Conservation (phyloP, 2,888 invertebrate genomes). For the Odontocolon sp. region DNA sequence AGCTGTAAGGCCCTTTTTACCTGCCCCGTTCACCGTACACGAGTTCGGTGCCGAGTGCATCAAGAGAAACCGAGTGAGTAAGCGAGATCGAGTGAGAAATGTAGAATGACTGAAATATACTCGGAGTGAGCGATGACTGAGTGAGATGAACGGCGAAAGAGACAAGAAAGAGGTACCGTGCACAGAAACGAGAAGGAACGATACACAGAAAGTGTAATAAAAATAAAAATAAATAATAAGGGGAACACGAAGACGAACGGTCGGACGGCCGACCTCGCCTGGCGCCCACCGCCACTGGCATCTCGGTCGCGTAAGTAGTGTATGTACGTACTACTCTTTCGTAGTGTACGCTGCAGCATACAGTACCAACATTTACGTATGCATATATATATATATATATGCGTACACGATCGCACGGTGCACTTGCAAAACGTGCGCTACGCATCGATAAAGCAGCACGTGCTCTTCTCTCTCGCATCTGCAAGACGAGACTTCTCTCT, state of each 20-base stretch:
- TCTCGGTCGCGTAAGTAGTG: constrained; percentile 3
- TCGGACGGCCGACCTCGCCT: constrained; percentile 34
- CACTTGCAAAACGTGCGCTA: constrained; percentile 49
- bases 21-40: constrained; percentile 74
- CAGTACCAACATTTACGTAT: background rate
- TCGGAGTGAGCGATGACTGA: constrained; percentile 30
- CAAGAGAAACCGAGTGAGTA: constrained; percentile 46
- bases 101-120: constrained; percentile 18
- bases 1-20: constrained; percentile 81
- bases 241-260: constrained; percentile 34
- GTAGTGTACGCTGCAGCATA: too few relatives aligned
- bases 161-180: constrained; percentile 36
- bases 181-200: constrained; percentile 15
- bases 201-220: constrained; percentile 5
- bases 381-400: background rate
- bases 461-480: constrained; percentile 46
- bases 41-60: constrained; percentile 67
- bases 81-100: constrained; percentile 30
- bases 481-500: constrained; percentile 4
- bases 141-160: constrained; percentile 40
- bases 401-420: constrained; percentile 25
- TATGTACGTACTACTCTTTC: too few relatives aligned
- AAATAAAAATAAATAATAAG: constrained; percentile 1
- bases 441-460: constrained; percentile 57
- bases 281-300: constrained; percentile 11